These are phyloP conservation scores for Leptogaster cylindrica DNA, from an alignment of 2,888 invertebrate species.

Conservation along the genomic window DNA sequence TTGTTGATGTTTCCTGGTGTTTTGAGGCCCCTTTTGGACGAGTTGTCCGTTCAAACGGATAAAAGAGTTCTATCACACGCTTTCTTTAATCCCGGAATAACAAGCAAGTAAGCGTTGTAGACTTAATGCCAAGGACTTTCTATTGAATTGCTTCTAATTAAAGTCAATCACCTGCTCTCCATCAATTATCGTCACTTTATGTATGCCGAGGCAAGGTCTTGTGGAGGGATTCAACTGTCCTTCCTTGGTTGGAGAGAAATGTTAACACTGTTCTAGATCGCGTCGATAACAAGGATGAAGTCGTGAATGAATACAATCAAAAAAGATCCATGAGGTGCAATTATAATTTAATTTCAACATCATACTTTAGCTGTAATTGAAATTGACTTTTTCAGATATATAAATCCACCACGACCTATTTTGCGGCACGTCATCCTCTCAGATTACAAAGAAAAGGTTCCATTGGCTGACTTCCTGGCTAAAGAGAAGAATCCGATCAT, in stretches of 20 bases:
- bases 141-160: constrained; percentile 45
- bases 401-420: constrained; percentile 59
- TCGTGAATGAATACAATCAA: constrained; percentile 67
- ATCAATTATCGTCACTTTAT: constrained; percentile 75
- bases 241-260: constrained; percentile 79
- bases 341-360: background rate
- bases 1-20: constrained; percentile 83
- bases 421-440: constrained; percentile 60
- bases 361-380: too few relatives aligned
- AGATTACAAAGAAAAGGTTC: constrained; percentile 64
- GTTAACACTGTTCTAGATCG: constrained; percentile 70
- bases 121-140: background rate
- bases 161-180: constrained; percentile 70
- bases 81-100: constrained; percentile 57
- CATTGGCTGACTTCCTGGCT: constrained; percentile 58
- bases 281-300: constrained; percentile 68
- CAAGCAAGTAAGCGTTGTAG: constrained; percentile 53
- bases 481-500: constrained; percentile 65
- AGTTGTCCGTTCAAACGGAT: constrained; percentile 77
- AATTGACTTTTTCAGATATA: constrained; percentile 51
- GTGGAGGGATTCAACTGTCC: constrained; percentile 78
- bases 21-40: constrained; percentile 74
- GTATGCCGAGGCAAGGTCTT: constrained; percentile 74
- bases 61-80: constrained; percentile 66
- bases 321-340: constrained; percentile 69